A percentile compares a stretch with the other conserved stretches of the same genome.
phyloP scores from a whole-genome alignment of 1,140 invertebrate species.

The Listronotus oregonensis region DNA sequence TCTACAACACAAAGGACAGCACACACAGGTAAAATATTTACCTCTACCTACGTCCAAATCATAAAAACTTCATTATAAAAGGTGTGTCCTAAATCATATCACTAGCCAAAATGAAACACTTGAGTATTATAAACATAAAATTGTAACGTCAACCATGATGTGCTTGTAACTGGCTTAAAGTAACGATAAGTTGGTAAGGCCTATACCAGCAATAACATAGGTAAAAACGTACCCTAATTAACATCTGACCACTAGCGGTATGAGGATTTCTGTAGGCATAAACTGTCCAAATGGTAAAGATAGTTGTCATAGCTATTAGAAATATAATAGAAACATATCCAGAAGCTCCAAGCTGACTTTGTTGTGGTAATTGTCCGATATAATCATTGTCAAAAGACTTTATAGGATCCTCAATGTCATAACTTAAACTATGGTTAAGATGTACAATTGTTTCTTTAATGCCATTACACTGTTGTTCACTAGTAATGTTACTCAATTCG shows the following conservation, averaged over 20 bases:
- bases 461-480: constrained; percentile 55
- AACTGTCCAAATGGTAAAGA: constrained; percentile 74
- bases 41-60: too few species aligned
- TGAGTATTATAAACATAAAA: not conserved
- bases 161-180: not conserved
- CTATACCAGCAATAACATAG: not conserved
- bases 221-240: constrained; percentile 83
- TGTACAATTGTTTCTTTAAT: constrained; percentile 9
- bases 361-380: constrained; percentile 19
- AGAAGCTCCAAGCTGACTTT: constrained; percentile 60
- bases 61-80: too few species aligned
- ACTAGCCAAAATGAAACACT: not conserved
- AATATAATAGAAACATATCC: constrained; percentile 73
- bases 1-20: too few species aligned
- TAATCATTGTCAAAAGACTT: constrained; percentile 5
- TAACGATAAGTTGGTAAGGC: not conserved
- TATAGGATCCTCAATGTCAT: not conserved
- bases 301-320: constrained; percentile 63
- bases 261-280: constrained; percentile 97
- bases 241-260: constrained; percentile 90
- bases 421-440: not conserved
- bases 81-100: too few species aligned
- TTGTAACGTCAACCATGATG: not conserved
- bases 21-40: too few species aligned
- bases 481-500: constrained; percentile 60